Evolutionary conservation across 2,113 vertebrate species (phyloP).

Genomic region (Thunnus thynnus): DNA sequence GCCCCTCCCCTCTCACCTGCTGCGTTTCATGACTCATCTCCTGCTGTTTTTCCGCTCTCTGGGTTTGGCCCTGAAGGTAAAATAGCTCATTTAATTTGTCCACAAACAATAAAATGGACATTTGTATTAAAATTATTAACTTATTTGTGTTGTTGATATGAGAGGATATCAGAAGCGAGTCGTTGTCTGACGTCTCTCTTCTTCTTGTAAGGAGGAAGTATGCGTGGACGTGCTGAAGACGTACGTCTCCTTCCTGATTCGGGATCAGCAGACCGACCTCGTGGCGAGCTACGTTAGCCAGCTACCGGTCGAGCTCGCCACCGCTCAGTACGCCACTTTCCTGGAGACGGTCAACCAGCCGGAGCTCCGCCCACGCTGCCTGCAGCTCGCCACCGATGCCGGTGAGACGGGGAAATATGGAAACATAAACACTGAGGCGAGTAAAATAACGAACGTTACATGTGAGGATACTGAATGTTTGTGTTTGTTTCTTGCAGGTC

Average conservation of each 20-base stretch:
- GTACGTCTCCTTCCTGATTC: conserved; percentile 89
- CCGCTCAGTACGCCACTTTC: conserved; percentile 91
- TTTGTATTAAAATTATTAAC: neutral
- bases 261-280: conserved; percentile 90
- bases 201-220: conserved; percentile 88
- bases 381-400: conserved; percentile 92
- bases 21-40: conserved; percentile 96
- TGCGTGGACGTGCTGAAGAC: conserved; percentile 91
- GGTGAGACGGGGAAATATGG: conserved; percentile 80
- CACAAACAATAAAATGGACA: neutral
- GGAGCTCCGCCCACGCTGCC: conserved; percentile 90
- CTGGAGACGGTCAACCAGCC: conserved; percentile 92
- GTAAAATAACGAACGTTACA: neutral
- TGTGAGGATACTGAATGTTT: conserved; percentile 33
- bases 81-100: no score
- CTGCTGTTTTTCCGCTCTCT: conserved; percentile 93
- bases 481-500: conserved; percentile 51
- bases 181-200: no score
- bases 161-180: no score
- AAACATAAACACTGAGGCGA: rapidly evolving
- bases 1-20: conserved; percentile 91
- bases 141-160: no score
- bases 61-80: conserved; percentile 94
- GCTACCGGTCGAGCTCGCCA: conserved; percentile 89
- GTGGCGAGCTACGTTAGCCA: conserved; percentile 96